A percentile compares a stretch with the other conserved stretches of the same genome.
phyloP scores from a whole-genome alignment of 2,888 invertebrate species.

The Cephus nigrinus region DNA sequence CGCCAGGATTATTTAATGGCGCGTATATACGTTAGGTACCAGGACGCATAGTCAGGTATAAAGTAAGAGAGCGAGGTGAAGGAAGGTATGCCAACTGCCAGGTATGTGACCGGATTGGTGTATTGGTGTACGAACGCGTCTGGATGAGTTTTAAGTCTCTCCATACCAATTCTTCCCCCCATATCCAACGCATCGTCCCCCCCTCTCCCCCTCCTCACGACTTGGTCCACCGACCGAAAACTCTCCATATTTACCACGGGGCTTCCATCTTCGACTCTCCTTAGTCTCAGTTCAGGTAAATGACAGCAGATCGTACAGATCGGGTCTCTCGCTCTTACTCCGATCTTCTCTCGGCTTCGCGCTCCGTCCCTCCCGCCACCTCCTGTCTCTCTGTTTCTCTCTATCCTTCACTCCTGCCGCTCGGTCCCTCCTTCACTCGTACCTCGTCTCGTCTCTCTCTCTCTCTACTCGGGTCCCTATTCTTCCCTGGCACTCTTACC shows the following conservation, averaged over 20 bases:
- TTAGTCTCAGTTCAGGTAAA: conserved; percentile 16
- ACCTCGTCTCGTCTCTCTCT: conserved; percentile 12
- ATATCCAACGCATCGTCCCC: too few relatives aligned
- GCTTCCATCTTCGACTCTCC: too few relatives aligned
- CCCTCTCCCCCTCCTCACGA: too few relatives aligned
- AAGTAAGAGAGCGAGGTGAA: conserved; percentile 31
- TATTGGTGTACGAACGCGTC: conserved; percentile 5
- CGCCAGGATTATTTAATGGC: conserved; percentile 60
- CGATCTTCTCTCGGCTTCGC: conserved; percentile 1
- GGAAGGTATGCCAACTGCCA: conserved; percentile 31
- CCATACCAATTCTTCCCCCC: conserved; percentile 3
- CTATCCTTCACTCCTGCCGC: conserved; percentile 4
- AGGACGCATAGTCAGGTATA: conserved; percentile 47
- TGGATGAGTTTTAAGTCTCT: conserved; percentile 4
- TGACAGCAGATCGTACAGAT: conserved; percentile 23
- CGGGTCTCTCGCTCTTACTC: conserved; percentile 14
- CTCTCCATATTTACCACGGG: conserved; percentile 5
- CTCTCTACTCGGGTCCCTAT: conserved; percentile 16
- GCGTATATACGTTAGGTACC: conserved; percentile 41
- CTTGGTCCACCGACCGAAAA: background rate
- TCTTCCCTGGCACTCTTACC: background rate
- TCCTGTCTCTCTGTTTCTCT: conserved; percentile 17
- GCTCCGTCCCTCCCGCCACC: background rate
- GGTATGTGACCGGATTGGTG: conserved; percentile 32
- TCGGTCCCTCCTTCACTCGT: conserved; percentile 20